A percentile compares a stretch with the other conserved stretches of the same genome.
phyloP scores from a whole-genome alignment of 1,140 invertebrate species.

The Orchesella cincta region DNA sequence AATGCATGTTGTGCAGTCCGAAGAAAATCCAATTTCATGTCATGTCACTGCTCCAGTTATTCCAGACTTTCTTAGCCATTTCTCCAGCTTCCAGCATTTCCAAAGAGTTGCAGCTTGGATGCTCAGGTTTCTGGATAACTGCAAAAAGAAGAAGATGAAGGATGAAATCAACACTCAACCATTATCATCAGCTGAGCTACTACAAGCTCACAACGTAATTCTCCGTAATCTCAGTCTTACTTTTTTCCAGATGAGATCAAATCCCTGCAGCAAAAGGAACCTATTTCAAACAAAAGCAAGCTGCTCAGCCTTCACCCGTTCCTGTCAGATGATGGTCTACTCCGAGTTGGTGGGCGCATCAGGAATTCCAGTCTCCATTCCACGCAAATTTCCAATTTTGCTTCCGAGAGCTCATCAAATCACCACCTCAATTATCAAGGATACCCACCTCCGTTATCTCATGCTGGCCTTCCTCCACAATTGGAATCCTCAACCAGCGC shows the following conservation, averaged over 20 bases:
- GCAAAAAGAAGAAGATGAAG: constrained; percentile 35
- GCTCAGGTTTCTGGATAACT: constrained; percentile 4
- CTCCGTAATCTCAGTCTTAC: neutral
- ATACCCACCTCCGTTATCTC: constrained; percentile 53
- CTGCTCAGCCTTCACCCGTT: constrained; percentile 54
- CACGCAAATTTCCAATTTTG: constrained; percentile 52
- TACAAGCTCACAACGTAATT: neutral
- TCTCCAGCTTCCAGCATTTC: neutral
- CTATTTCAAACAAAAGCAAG: neutral
- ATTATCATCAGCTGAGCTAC: neutral
- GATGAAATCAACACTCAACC: constrained; percentile 17
- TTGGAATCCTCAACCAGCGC: neutral
- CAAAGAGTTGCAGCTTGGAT: neutral
- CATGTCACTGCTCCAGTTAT: neutral
- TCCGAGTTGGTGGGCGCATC: constrained; percentile 57
- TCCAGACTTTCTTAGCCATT: neutral
- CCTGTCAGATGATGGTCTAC: constrained; percentile 53
- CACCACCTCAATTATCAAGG: constrained; percentile 52
- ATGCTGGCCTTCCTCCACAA: constrained; percentile 54
- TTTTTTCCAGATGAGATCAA: neutral
- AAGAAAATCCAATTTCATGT: neutral
- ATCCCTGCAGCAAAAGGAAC: constrained; percentile 10
- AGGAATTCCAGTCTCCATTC: constrained; percentile 48
- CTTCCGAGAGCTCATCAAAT: constrained; percentile 51
- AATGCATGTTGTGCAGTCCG: neutral